Percentiles rank a stretch among this genome's conserved stretches.
phyloP scores from a whole-genome alignment of 1,140 invertebrate genomes.

The Pararge aegeria region DNA sequence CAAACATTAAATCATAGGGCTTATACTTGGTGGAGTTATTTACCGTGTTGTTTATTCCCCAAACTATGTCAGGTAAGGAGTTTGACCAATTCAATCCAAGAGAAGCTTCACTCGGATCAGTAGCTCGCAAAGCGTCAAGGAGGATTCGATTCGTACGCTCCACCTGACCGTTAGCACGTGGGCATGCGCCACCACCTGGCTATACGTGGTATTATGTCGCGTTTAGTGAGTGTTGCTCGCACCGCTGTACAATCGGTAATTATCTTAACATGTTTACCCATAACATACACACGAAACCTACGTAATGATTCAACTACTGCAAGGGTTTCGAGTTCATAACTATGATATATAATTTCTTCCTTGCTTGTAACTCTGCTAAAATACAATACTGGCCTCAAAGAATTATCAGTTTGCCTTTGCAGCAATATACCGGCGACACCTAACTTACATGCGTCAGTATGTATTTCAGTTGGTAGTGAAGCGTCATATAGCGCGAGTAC shows the following conservation, averaged over 20 bases:
- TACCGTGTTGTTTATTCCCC: constrained; percentile 30
- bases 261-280: constrained; percentile 37
- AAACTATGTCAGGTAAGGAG: constrained; percentile 17
- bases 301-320: constrained; percentile 40
- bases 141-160: constrained; percentile 23
- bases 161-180: constrained; percentile 33
- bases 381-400: constrained; percentile 21
- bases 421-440: too few species aligned
- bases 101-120: constrained; percentile 15
- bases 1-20: constrained; percentile 21
- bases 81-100: constrained; percentile 26
- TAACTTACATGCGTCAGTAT: constrained; percentile 34
- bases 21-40: constrained; percentile 9
- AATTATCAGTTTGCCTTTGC: constrained; percentile 12
- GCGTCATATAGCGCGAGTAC: constrained; percentile 30
- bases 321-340: constrained; percentile 32
- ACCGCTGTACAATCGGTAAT: constrained; percentile 59
- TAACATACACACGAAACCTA: constrained; percentile 54
- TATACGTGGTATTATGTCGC: constrained; percentile 47
- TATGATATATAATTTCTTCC: constrained; percentile 26
- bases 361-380: constrained; percentile 27
- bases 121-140: constrained; percentile 24
- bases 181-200: constrained; percentile 53
- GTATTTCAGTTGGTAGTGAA: constrained; percentile 15
- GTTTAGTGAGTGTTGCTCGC: constrained; percentile 42